Evolutionary conservation across 2,113 vertebrate species (phyloP), one percentile per base, ranked within the genome.

Genomic region (Pseudopodoces humilis): DNA sequence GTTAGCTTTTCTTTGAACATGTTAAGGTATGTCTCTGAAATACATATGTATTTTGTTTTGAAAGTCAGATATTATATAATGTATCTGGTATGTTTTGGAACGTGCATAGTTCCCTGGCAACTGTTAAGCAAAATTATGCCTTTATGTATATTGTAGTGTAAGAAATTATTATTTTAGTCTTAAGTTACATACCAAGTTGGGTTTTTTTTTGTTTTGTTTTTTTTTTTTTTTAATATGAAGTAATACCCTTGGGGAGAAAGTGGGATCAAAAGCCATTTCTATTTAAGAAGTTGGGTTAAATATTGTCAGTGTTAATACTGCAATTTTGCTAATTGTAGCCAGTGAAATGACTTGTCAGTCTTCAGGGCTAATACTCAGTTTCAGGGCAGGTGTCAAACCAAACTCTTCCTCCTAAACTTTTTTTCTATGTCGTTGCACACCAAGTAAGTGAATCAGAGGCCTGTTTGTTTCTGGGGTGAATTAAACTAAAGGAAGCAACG

Each of bases 151-250:
- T 95, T 94, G 92, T 95, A 97, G 70, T 72, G 68, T 94, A 96
- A 95, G 92, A 97, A 97, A 97, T 97, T 85, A 97, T 82, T 97
- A 91, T 97, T 97, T 97, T 97, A 96, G 96, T 98, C 60, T 70
- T 35, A 75, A 69, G 82, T 93, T 97, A 87, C 91, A 71, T 92
- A 79, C 67, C 13, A 47, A 95, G 76, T 67, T 83, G 39, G 43
- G 43, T 15, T 43, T 43, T 43, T 43, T 43, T 43, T 43, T n/a
- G n/a, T n/a, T n/a, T n/a, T n/a, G n/a, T n/a, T n/a, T n/a, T n/a
- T 7, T 39, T 25, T 23, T 41, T 85, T 96, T 94, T 88, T 41
- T 24, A 62, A 96, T 88, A 85, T 89, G 69, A 96, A 97, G 52
- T 90, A 93, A 95, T 96, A 79, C 62, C 83, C 84, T 13, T 52